Evolutionary conservation across 2,888 invertebrate genomes (phyloP), one percentile per base, ranked within the genome.

Genomic region (Nemoura dubitans): DNA sequence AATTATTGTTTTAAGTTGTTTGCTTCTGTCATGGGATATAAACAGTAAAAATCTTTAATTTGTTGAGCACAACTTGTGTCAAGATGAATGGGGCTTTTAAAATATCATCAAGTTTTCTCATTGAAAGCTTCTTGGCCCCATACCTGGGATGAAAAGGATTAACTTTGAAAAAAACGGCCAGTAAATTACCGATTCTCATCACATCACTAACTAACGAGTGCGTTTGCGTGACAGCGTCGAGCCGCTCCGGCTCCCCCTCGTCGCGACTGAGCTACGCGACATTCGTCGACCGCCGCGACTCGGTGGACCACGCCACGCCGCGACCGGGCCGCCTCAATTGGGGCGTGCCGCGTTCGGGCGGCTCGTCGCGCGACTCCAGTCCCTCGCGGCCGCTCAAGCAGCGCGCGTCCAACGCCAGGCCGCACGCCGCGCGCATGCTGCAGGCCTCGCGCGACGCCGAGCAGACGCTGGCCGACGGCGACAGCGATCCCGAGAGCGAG

Each of bases 221-320:
- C n/a, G n/a, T n/a, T n/a, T n/a, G n/a, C n/a, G n/a, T n/a, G n/a
- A n/a, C 92, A 98, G 98, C 99, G 7, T 97, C 97, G 83, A 98
- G 98, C 89, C 94, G 99, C 77, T 98, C 98, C 3, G 97, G 97
- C 85, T 98, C 98, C 0, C 98, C 99, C 0, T 97, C 98, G 87
- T 97, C 98, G 0, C 95, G 97, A 88, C 92, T 96, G 88, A 95
- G 95, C 87, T 96, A 96, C 90, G 93, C 95, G 87, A 95, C 95
- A 28, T 94, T 94, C 89, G 92, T 89, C 10, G 88, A 90, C n/a
- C 76, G 86, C 16, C 83, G 88, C 76, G 87, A 86, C 36, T 78
- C 84, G 3, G 42, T 93, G 89, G 5, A 88, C 93, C 90, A 91
- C 90, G 27, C 89, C 7, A 78, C 81, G 43, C 76, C 86, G 29